Evolutionary conservation across 2,797 vertebrate species (phyloP).

Genomic region (Phoeniculus purpureus): DNA sequence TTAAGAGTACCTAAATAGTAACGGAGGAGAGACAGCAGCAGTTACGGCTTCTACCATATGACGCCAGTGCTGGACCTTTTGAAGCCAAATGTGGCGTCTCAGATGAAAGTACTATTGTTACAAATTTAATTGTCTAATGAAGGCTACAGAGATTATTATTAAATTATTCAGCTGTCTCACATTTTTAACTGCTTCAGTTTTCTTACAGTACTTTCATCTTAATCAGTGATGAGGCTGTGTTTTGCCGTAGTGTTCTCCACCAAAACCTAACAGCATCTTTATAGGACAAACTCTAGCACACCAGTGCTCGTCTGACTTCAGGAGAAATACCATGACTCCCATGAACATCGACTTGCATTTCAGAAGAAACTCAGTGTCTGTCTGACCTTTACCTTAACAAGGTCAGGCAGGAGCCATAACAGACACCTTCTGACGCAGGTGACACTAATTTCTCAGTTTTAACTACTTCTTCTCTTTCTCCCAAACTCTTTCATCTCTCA

Average conservation of each 20-base stretch:
- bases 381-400: not conserved
- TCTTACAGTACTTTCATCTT: not conserved
- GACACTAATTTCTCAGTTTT: not conserved
- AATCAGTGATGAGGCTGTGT: not conserved
- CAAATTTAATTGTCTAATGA: not conserved
- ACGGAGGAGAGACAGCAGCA: not conserved
- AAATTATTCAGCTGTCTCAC: not conserved
- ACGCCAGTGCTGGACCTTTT: not conserved
- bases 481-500: not conserved
- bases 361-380: not conserved
- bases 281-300: fast-evolving
- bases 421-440: too few relatives aligned
- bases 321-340: not conserved
- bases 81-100: constrained; percentile 4
- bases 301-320: fast-evolving
- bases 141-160: not conserved
- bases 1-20: constrained; percentile 15
- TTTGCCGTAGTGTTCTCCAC: not conserved
- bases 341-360: not conserved
- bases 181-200: not conserved
- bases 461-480: not conserved
- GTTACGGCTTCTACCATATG: not conserved
- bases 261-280: not conserved
- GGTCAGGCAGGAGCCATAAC: not conserved
- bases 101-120: not conserved